Conservation (phyloP, 2,797 vertebrate species). For the Dipus sagitta region DNA sequence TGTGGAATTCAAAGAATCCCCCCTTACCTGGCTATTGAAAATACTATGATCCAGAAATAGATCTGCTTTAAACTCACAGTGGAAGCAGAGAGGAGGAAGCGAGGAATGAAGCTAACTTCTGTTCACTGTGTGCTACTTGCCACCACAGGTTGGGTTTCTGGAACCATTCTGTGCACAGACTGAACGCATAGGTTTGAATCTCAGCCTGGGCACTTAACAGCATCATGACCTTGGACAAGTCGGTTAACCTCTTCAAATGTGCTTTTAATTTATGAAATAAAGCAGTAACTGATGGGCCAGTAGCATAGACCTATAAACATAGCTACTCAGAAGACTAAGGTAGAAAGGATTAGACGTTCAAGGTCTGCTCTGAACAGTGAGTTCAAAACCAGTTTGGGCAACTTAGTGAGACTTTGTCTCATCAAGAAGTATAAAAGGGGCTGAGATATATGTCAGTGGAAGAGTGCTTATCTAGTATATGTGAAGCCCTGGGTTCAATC, state of each 20-base stretch:
- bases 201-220: background rate
- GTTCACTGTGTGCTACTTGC: background rate
- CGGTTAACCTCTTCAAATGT: background rate
- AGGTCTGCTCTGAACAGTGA: background rate
- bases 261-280: constrained; percentile 28
- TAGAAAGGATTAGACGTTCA: background rate
- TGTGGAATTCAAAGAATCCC: background rate
- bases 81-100: background rate
- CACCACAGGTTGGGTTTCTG: background rate
- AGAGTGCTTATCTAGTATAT: background rate
- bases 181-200: background rate
- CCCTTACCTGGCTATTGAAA: background rate
- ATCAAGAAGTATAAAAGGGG: background rate
- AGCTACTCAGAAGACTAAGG: background rate
- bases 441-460: background rate
- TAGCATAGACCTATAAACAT: background rate
- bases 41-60: background rate
- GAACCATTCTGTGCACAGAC: background rate
- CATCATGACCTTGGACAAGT: background rate
- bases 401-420: background rate
- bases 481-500: background rate
- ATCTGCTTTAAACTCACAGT: background rate
- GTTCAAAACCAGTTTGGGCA: background rate
- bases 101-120: background rate
- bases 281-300: background rate